Evolutionary conservation across 2,888 invertebrate genomes (phyloP).

Genomic region (Lordiphosa andalusiaca): DNA sequence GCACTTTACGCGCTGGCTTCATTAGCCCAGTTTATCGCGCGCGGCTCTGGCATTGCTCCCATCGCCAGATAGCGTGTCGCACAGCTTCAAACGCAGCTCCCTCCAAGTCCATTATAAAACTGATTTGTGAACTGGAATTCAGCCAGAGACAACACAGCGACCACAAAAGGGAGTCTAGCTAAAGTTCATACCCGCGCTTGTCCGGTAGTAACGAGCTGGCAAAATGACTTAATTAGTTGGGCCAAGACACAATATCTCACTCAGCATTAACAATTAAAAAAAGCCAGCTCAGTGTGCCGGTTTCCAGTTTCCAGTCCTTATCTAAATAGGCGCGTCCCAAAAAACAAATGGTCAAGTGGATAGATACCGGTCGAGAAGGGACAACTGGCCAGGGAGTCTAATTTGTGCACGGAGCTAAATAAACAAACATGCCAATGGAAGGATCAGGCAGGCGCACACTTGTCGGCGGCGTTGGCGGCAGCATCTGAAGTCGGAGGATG

Average conservation of each 20-base stretch:
- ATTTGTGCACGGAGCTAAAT: constrained; percentile 73
- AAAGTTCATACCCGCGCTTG: constrained; percentile 10
- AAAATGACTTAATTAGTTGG: constrained; percentile 70
- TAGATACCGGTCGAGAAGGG: constrained; percentile 41
- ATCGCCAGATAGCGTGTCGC: constrained; percentile 26
- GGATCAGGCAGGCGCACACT: constrained; percentile 47
- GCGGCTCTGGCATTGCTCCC: constrained; percentile 15
- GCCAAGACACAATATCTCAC: constrained; percentile 60
- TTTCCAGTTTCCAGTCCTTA: constrained; percentile 39
- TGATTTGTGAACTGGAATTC: constrained; percentile 52
- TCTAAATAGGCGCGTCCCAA: constrained; percentile 74
- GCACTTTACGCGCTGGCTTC: constrained; percentile 72
- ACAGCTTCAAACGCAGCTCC: constrained; percentile 17
- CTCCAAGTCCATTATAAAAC: constrained; percentile 58
- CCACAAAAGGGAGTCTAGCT: constrained; percentile 29
- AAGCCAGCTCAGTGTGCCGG: constrained; percentile 26
- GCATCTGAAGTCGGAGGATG: constrained; percentile 23
- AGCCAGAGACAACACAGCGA: constrained; percentile 1
- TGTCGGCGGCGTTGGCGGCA: constrained; percentile 34
- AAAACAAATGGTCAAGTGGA: constrained; percentile 73
- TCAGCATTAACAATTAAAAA: constrained; percentile 61
- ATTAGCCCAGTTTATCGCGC: constrained; percentile 51
- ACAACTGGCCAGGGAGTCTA: constrained; percentile 45
- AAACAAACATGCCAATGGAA: constrained; percentile 59
- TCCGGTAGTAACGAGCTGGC: constrained; percentile 64